phyloP scores from a whole-genome alignment of 2,888 invertebrate species.

The Eumerus sabulonum region DNA sequence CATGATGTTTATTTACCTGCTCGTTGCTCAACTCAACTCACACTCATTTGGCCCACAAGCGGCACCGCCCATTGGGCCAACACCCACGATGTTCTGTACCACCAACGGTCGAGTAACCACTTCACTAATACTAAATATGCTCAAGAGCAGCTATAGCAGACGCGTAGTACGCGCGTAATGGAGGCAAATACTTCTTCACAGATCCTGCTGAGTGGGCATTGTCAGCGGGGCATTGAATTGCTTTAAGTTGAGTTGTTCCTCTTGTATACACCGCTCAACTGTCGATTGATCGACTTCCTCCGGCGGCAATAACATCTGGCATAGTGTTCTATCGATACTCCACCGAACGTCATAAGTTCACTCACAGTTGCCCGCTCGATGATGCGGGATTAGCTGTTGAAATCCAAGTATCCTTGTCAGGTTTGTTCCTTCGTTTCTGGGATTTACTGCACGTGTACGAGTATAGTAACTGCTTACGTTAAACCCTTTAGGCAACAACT shows the following conservation, averaged over 20 bases:
- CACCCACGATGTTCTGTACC: too few species aligned
- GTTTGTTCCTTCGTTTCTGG: not conserved
- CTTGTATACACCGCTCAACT: constrained; percentile 26
- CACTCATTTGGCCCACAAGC: too few species aligned
- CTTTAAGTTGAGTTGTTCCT: too few species aligned
- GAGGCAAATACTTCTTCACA: constrained; percentile 25
- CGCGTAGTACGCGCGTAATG: too few species aligned
- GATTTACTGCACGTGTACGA: too few species aligned
- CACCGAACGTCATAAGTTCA: constrained; percentile 31
- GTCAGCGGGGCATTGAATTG: constrained; percentile 33
- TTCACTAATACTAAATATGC: too few species aligned
- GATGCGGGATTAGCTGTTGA: constrained; percentile 29
- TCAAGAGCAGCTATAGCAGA: too few species aligned
- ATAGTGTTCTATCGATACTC: not conserved
- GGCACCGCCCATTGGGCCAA: too few species aligned
- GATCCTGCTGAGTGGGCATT: constrained; percentile 28
- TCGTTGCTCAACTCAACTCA: too few species aligned
- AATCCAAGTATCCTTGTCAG: not conserved
- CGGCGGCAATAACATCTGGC: constrained; percentile 60
- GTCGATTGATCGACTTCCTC: constrained; percentile 43
- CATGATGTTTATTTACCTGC: too few species aligned
- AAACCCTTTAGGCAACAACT: constrained; percentile 29
- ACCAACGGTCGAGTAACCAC: too few species aligned
- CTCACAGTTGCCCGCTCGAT: constrained; percentile 12
- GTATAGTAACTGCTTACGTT: not conserved